These are phyloP conservation scores for Drosophila insularis DNA, from an alignment of 1,140 invertebrate genomes.

Conservation along the genomic window DNA sequence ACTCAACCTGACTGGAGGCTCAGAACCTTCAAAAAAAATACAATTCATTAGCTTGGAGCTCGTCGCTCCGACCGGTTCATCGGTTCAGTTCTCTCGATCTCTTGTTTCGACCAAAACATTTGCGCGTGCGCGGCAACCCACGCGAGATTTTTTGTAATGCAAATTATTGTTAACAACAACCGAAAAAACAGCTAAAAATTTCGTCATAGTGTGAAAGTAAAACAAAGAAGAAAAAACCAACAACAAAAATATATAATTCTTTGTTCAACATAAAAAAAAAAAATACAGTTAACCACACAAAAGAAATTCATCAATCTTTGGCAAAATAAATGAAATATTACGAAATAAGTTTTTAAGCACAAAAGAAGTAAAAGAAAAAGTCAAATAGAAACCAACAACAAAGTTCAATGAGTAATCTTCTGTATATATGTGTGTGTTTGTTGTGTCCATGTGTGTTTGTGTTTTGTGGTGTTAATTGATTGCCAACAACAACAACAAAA, in stretches of 20 bases:
- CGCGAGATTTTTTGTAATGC: slow-evolving; percentile 59
- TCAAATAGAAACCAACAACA: slow-evolving; percentile 45
- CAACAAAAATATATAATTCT: slow-evolving; percentile 41
- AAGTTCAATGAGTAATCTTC: slow-evolving; percentile 53
- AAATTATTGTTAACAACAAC: slow-evolving; percentile 41
- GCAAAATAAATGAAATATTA: slow-evolving; percentile 50
- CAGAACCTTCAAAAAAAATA: slow-evolving; percentile 47
- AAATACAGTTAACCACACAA: slow-evolving; percentile 23
- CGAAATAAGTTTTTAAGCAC: slow-evolving; percentile 48
- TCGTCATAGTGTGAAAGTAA: slow-evolving; percentile 68
- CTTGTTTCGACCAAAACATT: slow-evolving; percentile 27
- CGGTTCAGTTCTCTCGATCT: slow-evolving; percentile 38
- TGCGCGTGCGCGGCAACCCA: slow-evolving; percentile 67
- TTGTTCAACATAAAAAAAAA: slow-evolving; percentile 40
- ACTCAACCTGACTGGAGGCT: slow-evolving; percentile 55
- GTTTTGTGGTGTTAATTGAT: slow-evolving; percentile 65
- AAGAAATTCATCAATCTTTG: slow-evolving; percentile 33
- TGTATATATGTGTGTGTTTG: slow-evolving; percentile 16
- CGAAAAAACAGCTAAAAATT: slow-evolving; percentile 22
- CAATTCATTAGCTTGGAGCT: slow-evolving; percentile 74
- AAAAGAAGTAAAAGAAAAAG: slow-evolving; percentile 7
- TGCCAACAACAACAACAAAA: slow-evolving; percentile 42
- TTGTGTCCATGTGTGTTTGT: slow-evolving; percentile 14
- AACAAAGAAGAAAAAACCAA: slow-evolving; percentile 18
- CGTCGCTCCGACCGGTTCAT: slow-evolving; percentile 67